Evolutionary conservation across 2,888 invertebrate genomes (phyloP), one percentile per base, ranked within the genome.

Genomic region (Poecilus cupreus): DNA sequence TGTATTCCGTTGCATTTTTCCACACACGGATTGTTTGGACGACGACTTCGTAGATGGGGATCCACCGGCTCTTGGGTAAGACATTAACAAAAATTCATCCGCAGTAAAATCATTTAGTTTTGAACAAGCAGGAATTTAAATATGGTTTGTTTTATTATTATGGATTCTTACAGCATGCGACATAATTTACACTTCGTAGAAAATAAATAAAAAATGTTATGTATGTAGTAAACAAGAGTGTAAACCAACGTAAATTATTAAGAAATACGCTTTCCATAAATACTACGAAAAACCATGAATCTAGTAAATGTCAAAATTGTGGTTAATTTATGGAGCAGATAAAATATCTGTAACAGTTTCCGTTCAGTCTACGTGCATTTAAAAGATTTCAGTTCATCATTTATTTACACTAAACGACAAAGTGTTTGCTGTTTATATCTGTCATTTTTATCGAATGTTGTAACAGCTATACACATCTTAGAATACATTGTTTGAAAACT

Each of bases 11-110:
- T 93, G 86, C 92, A 93, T 88, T 93, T 93, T 88, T 89, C 89
- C 74, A 86, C 88, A 13, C 88, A 90, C 72, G 89, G 89, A 70
- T 91, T 93, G 87, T 93, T 93, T 87, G 93, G 93, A 81, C 92
- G 93, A 84, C 90, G 92, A 85, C 90, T 94, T 80, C 92, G 93
- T 86, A 90, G 94, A 88, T 94, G 94, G 94, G 93, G 93, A 82
- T 94, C 94, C 83, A 93, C 94, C 0, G 94, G 94, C 87, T 94
- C 94, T 85, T 94, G 94, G 94, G 94, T 94, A 90, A 91, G 91
- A 70, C 32, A 32, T 32, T 54, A 43, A 39, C n/a, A 46, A 46
- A n/a, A n/a, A n/a, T n/a, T n/a, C n/a, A n/a, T n/a, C n/a, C n/a
- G n/a, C 13, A 49, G 10, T 13, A 49, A 49, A 49, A 49, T n/a